Conservation (phyloP, 2,797 vertebrate species). For the Schizopygopsis pylzovi region DNA sequence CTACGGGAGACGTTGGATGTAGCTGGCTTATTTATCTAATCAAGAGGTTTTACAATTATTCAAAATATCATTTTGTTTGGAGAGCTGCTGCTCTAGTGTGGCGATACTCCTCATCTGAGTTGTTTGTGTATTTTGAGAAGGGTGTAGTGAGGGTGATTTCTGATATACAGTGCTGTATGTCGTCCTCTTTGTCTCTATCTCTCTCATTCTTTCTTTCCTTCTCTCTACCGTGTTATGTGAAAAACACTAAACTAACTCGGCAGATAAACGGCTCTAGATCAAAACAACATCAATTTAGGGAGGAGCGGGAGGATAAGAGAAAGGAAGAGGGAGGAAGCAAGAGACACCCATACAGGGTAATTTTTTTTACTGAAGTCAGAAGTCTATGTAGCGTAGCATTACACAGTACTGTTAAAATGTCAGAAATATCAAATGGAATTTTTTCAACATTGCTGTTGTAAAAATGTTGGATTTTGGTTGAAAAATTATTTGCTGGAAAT, state of each 20-base stretch:
- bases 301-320: not conserved
- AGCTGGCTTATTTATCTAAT: conserved; percentile 39
- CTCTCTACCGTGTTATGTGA: not conserved
- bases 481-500: not conserved
- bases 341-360: not conserved
- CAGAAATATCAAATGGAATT: not conserved
- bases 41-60: conserved; percentile 27
- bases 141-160: conserved; percentile 5
- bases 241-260: conserved; percentile 18
- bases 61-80: conserved; percentile 31
- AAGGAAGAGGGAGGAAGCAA: not conserved
- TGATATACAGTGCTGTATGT: not conserved
- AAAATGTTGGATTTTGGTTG: not conserved
- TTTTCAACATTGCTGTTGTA: too few species aligned
- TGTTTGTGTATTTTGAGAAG: conserved; percentile 19
- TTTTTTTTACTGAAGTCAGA: conserved; percentile 1
- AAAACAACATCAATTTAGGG: conserved; percentile 30
- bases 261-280: conserved; percentile 23
- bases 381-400: not conserved
- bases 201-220: not conserved
- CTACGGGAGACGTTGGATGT: not conserved
- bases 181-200: not conserved
- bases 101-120: conserved; percentile 15
- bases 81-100: conserved; percentile 23
- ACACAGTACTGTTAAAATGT: conserved; percentile 2